phyloP scores from a whole-genome alignment of 2,113 vertebrate species.

The Felis catus region F.catus_Fca126_mat1.0 CM031414.1:39523001-39523500 shows the following conservation, averaged over 20 bases:
- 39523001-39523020: not conserved
- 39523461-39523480: not conserved
- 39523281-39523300: not conserved
- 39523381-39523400: not conserved
- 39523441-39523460: not conserved
- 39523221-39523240: not conserved
- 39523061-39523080: not conserved
- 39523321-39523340: not conserved
- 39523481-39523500: not conserved
- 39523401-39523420: not conserved
- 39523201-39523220: not conserved
- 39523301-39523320: not conserved
- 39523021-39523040: not conserved
- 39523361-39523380: not conserved
- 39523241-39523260: constrained; percentile 9
- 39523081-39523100: not conserved
- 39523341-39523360: not conserved
- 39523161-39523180: not conserved
- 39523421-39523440: not conserved
- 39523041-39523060: constrained; percentile 23
- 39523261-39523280: not conserved
- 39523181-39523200: constrained; percentile 28
- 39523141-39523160: constrained; percentile 8
- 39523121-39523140: not conserved
- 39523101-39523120: not conserved